These are phyloP conservation scores for Labia minor DNA, from an alignment of 2,888 invertebrate species.

Conservation along the genomic window DNA sequence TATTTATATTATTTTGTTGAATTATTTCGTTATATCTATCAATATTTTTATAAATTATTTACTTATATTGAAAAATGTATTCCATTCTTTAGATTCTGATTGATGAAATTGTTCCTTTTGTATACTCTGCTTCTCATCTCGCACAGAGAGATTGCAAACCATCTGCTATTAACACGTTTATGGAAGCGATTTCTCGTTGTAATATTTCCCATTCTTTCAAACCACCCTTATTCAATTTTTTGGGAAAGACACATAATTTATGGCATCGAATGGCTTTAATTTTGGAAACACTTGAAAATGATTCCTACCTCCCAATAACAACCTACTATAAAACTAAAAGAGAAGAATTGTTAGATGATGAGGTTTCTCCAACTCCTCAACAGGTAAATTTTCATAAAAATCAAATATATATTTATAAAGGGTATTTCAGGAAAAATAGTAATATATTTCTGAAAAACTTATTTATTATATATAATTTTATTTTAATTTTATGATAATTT, in stretches of 20 bases:
- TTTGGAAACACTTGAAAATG: constrained; percentile 38
- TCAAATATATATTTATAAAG: not conserved
- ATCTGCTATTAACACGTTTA: constrained; percentile 42
- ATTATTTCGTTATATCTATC: not conserved
- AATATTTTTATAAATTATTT: not conserved
- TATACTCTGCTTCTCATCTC: constrained; percentile 42
- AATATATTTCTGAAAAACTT: no score
- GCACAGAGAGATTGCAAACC: constrained; percentile 44
- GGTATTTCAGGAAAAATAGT: no score
- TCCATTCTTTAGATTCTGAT: constrained; percentile 35
- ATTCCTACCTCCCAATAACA: constrained; percentile 24
- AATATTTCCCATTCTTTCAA: constrained; percentile 39
- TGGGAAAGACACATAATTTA: constrained; percentile 45
- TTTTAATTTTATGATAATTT: constrained; percentile 16
- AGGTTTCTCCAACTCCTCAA: constrained; percentile 55
- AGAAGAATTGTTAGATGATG: constrained; percentile 68
- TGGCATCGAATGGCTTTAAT: constrained; percentile 44
- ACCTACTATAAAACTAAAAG: constrained; percentile 38
- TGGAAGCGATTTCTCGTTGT: constrained; percentile 43
- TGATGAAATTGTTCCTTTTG: constrained; percentile 41
- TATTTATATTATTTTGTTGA: no score
- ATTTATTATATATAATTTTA: no score
- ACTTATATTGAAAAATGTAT: no score
- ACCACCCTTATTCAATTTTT: constrained; percentile 38
- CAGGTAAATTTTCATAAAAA: constrained; percentile 38